phyloP scores from a whole-genome alignment of 2,797 vertebrate genomes.

The Chrosomus eos region DNA sequence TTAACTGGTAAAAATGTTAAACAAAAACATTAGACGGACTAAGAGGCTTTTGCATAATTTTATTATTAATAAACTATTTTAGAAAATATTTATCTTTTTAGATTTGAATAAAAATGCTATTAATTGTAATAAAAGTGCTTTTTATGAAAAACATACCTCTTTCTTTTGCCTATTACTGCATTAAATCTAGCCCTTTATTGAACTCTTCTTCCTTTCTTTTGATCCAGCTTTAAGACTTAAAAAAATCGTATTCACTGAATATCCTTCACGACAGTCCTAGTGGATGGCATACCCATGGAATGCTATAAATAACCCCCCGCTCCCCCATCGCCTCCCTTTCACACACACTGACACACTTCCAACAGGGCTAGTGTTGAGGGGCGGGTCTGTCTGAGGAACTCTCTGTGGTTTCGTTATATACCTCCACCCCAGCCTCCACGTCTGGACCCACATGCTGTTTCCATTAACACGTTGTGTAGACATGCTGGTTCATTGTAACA shows the following conservation, averaged over 20 bases:
- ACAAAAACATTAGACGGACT: no score
- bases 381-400: constrained; percentile 69
- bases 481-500: constrained; percentile 20
- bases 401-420: constrained; percentile 49
- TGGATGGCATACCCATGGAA: constrained; percentile 78
- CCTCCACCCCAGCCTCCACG: constrained; percentile 17
- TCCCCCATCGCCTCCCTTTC: constrained; percentile 31
- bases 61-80: background rate
- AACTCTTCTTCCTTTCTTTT: constrained; percentile 58
- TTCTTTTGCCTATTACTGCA: constrained; percentile 37
- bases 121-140: constrained; percentile 45
- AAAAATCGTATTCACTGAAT: constrained; percentile 70
- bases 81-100: background rate
- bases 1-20: no score
- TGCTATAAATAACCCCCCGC: constrained; percentile 80
- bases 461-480: constrained; percentile 32
- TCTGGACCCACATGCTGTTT: constrained; percentile 21
- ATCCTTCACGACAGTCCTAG: constrained; percentile 80
- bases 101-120: constrained; percentile 24
- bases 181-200: constrained; percentile 50
- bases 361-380: constrained; percentile 67
- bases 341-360: constrained; percentile 54
- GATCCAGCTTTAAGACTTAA: constrained; percentile 69
- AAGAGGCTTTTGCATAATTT: no score
- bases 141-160: constrained; percentile 14